phyloP scores from a whole-genome alignment of 2,113 vertebrate genomes.

The Hippocampus guttulatus region DNA sequence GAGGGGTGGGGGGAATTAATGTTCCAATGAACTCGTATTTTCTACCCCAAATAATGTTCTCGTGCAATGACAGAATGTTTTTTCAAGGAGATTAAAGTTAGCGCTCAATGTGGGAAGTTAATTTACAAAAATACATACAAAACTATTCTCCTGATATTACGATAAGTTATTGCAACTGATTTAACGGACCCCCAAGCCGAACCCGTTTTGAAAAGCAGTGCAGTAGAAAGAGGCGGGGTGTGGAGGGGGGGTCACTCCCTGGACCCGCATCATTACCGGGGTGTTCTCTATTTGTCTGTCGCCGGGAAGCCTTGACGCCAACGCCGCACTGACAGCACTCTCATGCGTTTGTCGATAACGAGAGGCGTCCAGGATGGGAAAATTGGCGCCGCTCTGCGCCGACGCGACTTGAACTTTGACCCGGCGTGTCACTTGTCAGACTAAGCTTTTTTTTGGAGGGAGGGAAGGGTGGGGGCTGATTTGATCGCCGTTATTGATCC shows the following conservation, averaged over 20 bases:
- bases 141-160: too few species aligned
- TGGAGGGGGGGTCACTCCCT: conserved; percentile 80
- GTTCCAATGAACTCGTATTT: too few species aligned
- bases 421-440: conserved; percentile 45
- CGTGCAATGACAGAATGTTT: too few species aligned
- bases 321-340: conserved; percentile 77
- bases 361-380: conserved; percentile 66
- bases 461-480: conserved; percentile 38
- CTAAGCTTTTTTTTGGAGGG: conserved; percentile 38
- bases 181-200: too few species aligned
- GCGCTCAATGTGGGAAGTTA: too few species aligned
- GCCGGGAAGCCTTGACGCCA: conserved; percentile 62
- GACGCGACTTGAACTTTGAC: conserved; percentile 66
- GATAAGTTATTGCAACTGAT: too few species aligned
- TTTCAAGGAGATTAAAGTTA: too few species aligned
- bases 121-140: too few species aligned
- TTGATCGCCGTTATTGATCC: conserved; percentile 17
- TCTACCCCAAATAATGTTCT: too few species aligned
- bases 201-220: background rate
- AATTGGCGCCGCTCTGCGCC: conserved; percentile 37
- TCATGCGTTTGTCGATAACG: conserved; percentile 80
- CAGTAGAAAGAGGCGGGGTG: background rate
- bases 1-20: too few species aligned
- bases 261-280: conserved; percentile 89
- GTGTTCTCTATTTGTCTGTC: conserved; percentile 85